Conservation (phyloP, 2,888 invertebrate genomes). For the Tachystola acroxantha region DNA sequence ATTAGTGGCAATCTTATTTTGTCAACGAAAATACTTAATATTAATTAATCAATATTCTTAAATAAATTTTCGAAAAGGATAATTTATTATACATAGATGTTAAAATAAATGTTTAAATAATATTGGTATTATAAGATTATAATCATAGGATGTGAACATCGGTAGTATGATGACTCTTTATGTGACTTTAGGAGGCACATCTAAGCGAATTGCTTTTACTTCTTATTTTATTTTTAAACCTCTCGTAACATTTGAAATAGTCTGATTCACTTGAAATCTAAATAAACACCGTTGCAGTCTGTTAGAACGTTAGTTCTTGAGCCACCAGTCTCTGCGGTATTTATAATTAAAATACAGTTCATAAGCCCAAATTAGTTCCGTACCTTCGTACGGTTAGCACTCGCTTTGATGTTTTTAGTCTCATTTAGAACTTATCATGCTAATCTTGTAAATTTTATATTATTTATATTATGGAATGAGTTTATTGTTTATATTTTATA, state of each 20-base stretch:
- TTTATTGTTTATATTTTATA: no score
- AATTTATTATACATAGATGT: no score
- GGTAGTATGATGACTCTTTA: constrained; percentile 38
- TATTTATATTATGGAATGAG: no score
- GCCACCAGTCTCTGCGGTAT: constrained; percentile 68
- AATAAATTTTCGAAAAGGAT: no score
- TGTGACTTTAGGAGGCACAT: constrained; percentile 61
- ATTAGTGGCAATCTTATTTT: constrained; percentile 8
- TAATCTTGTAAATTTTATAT: no score
- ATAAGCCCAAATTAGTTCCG: neutral
- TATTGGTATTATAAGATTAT: constrained; percentile 5
- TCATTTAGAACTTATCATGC: constrained; percentile 30
- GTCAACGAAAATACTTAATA: constrained; percentile 5
- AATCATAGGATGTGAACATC: constrained; percentile 47
- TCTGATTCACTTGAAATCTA: constrained; percentile 13
- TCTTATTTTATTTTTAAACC: constrained; percentile 13
- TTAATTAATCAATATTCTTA: neutral
- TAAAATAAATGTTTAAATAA: constrained; percentile 7
- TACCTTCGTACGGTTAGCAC: constrained; percentile 9
- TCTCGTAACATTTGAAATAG: neutral
- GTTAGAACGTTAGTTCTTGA: constrained; percentile 70
- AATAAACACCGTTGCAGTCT: constrained; percentile 62
- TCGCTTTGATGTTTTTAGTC: constrained; percentile 36
- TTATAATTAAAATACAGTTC: constrained; percentile 25
- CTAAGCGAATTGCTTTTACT: constrained; percentile 32